A percentile compares a stretch with the other conserved stretches of the same genome.
phyloP scores from a whole-genome alignment of 2,113 vertebrate genomes.

The Corythaixoides concolor region DNA sequence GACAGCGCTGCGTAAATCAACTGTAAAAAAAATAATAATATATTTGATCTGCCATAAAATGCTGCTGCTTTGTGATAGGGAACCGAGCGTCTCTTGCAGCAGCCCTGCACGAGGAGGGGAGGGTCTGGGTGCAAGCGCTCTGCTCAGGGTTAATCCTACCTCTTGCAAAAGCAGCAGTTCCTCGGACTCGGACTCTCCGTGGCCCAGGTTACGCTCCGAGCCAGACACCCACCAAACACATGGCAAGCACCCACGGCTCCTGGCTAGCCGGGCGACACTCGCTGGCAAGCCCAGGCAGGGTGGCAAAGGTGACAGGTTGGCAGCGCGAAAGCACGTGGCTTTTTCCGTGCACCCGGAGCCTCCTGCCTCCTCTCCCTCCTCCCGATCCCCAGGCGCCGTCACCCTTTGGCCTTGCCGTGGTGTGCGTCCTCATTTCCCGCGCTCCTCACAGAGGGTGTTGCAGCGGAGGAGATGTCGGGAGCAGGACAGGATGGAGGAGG shows the following conservation, averaged over 20 bases:
- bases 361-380: neutral
- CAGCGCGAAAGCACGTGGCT: accelerated
- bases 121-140: accelerated
- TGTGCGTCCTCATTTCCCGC: neutral
- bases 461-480: neutral
- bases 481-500: neutral
- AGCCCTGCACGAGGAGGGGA: neutral
- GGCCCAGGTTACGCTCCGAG: neutral
- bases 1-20: accelerated
- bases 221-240: neutral
- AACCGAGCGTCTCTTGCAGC: neutral
- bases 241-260: accelerated
- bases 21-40: too few relatives aligned
- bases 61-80: accelerated
- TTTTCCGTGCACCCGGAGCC: neutral
- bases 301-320: neutral
- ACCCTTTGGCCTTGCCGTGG: accelerated
- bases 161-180: neutral
- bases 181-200: neutral
- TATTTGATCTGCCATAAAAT: accelerated
- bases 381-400: accelerated
- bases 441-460: neutral
- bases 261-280: accelerated
- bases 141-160: neutral
- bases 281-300: neutral